These are phyloP conservation scores for Podarcis raffonei DNA, from an alignment of 2,113 vertebrate genomes.

Conservation along the genomic window DNA sequence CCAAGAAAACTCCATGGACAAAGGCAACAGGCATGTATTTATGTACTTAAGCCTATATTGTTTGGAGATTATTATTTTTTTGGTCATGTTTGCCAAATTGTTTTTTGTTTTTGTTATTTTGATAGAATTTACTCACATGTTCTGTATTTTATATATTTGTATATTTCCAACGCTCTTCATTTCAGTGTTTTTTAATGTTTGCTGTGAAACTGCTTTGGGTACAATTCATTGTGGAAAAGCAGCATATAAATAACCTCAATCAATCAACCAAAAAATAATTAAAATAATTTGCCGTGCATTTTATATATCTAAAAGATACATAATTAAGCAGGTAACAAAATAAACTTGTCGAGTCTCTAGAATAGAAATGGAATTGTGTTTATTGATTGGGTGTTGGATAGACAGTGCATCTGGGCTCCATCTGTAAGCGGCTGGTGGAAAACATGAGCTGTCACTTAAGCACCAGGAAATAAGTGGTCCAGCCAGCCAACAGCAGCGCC, in stretches of 20 bases:
- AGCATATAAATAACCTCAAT: too few species aligned
- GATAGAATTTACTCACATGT: too few species aligned
- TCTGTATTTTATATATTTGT: too few species aligned
- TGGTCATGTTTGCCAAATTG: background rate
- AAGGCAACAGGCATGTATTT: too few species aligned
- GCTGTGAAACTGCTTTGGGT: too few species aligned
- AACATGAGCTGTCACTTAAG: slow-evolving; percentile 77
- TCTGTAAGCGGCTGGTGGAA: background rate
- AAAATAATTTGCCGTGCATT: background rate
- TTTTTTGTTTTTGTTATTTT: too few species aligned
- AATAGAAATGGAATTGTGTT: background rate
- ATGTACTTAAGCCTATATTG: too few species aligned
- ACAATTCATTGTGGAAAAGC: too few species aligned
- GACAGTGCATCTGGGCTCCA: background rate
- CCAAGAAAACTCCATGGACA: too few species aligned
- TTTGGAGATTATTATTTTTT: background rate
- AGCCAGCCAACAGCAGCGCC: slow-evolving; percentile 90
- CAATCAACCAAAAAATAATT: background rate
- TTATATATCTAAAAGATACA: slow-evolving; percentile 10
- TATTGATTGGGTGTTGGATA: fast-evolving
- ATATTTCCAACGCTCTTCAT: too few species aligned
- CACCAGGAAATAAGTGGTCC: slow-evolving; percentile 94
- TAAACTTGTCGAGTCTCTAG: background rate
- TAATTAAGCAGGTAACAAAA: background rate
- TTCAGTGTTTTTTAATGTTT: too few species aligned